Base-by-base conservation (phyloP, 2,888 invertebrate genomes). In the Tribolium freemani region DNA sequence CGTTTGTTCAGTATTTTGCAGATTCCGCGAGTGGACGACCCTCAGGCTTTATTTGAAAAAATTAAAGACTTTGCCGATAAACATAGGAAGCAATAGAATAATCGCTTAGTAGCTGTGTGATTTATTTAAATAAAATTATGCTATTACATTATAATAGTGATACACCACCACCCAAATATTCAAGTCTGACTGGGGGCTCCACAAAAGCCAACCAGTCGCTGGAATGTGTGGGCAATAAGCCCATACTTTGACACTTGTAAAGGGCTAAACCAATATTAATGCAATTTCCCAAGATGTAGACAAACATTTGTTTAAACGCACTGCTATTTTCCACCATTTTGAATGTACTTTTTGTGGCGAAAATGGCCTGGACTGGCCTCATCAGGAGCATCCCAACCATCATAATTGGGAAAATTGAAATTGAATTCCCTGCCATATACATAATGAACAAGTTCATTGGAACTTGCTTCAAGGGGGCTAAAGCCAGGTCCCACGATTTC, bases 361-460 rank as follows among this genome's bases (percentile, higher is more conserved):
- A 96, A 69, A 99, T 89, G 1, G 99, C 98, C 88, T 99, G 98
- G 21, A 99, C 92, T 1, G 99, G 99, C 74, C 98, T 90, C 82
- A 99, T 94, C 80, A 99, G 93, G 88, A 99, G 90, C 99, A 99
- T 99, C 50, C 98, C 98, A 5, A 99, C 98, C 99, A 99, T 99
- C 99, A 99, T 99, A 56, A 99, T 99, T 0, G 99, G 99, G 83
- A 99, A 99, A 81, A 99, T 99, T 0, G 98, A 99, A 82, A 99
- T 98, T 0, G 98, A 97, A 86, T 97, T 98, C 11, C 99, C 99
- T 64, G 99, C 97, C 99, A 99, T 99, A 87, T 99, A 99, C 97
- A 99, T 98, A 72, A 99, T 97, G 86, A 99, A 97, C 74, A 99
- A 89, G 87, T 99, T 99, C 99, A 99, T 99, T 0, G 98, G 98